Base-by-base conservation (phyloP, 2,797 vertebrate species). In the Diceros bicornis region DNA sequence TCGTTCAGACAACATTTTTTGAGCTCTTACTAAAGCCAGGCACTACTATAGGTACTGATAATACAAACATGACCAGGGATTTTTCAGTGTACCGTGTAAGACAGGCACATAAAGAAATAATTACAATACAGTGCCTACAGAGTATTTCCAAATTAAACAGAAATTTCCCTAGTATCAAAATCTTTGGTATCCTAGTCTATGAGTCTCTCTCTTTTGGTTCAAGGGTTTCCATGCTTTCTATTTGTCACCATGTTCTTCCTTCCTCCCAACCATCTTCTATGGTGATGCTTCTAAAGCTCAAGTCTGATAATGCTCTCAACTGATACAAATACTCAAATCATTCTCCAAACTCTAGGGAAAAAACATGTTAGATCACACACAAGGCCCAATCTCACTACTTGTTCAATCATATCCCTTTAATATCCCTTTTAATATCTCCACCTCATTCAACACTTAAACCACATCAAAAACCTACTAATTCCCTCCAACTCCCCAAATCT, bases 321-420 rank as follows among this genome's bases (percentile, higher is more conserved):
- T 92, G 62, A 91, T 10, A 82, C 32, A 88, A 95, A 96, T 23
- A 78, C 20, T 92, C 55, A 96, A 72, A 78, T 95, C 57, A 82
- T 7, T 64, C 18, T 82, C 18, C n/a, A 7, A 66, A 68, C 12
- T 27, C 32, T 5, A 74, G 44, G 41, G 75, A 96, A 81, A 77
- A 17, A 23, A 29, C 41, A 61, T 50, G 29, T 50, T 37, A 72
- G 21, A 50, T 82, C 61, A 90, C 66, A 78, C 1, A 61, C 7
- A 84, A 90, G 2, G 18, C n/a, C 8, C 14, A 88, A 52, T 90
- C 41, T 95, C 74, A 89, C 7, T 66, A n/a, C 81, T 25, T 77
- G 41, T 34, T 96, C 55, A 85, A 59, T 71, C 41, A 55, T 79
- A 82, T 71, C 3, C 3, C 71, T 81, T 96, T 96, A 90, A 66